Evolutionary conservation across 2,113 vertebrate species (phyloP).

Genomic region (Australoheros scitulus): DNA sequence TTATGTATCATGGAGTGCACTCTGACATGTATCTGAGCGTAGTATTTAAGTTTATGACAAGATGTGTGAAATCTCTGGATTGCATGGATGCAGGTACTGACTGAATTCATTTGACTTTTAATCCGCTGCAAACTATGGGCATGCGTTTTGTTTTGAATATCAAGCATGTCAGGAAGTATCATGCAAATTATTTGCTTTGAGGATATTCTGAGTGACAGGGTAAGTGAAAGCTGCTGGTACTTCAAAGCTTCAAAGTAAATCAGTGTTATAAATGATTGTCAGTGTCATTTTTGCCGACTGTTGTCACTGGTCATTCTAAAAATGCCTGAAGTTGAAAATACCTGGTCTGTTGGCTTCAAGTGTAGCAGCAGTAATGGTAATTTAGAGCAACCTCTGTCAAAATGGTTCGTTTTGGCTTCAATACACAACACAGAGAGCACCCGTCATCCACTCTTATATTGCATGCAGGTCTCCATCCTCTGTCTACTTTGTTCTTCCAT

Average conservation of each 20-base stretch:
- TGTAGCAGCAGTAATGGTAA: constrained; percentile 3
- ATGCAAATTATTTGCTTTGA: constrained; percentile 36
- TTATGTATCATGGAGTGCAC: background rate
- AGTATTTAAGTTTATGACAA: background rate
- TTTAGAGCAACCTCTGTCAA: constrained; percentile 40
- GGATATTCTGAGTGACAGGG: constrained; percentile 16
- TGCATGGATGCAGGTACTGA: background rate
- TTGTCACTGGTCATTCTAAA: background rate
- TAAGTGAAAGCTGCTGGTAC: constrained; percentile 8
- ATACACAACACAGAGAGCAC: constrained; percentile 4
- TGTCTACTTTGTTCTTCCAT: background rate
- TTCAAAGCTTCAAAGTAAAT: constrained; percentile 47
- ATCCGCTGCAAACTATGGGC: constrained; percentile 13
- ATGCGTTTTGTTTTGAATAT: constrained; percentile 36
- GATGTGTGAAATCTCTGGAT: background rate
- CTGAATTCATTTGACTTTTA: constrained; percentile 27
- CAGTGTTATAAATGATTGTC: constrained; percentile 10
- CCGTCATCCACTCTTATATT: constrained; percentile 13
- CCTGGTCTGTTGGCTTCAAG: constrained; percentile 38
- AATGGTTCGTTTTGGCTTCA: constrained; percentile 46
- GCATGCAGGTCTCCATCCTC: constrained; percentile 1
- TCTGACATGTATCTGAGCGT: background rate
- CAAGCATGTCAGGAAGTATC: constrained; percentile 27
- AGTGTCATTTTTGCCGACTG: constrained; percentile 27
- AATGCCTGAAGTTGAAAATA: constrained; percentile 15